These are phyloP conservation scores for Hypotaenidia okinawae DNA, from an alignment of 2,797 vertebrate species.

Conservation along the genomic window DNA sequence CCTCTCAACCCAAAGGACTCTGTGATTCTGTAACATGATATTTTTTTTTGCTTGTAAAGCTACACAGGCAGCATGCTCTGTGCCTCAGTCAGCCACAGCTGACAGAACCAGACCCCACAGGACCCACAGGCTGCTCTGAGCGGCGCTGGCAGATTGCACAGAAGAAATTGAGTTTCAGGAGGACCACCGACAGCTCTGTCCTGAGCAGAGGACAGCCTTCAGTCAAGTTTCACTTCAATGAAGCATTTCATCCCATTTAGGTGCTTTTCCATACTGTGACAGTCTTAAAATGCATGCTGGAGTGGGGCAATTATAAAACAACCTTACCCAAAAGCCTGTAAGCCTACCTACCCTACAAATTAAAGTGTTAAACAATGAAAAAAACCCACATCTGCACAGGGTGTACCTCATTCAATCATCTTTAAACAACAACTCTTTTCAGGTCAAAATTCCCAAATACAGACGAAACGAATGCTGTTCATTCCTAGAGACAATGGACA, in stretches of 20 bases:
- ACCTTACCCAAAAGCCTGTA: not conserved
- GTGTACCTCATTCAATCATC: not conserved
- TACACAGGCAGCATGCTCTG: fast-evolving
- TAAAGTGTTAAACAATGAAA: not conserved
- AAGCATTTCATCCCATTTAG: not conserved
- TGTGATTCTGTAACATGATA: no score
- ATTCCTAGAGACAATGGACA: not conserved
- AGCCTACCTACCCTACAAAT: not conserved
- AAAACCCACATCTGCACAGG: not conserved
- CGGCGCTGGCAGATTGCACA: not conserved
- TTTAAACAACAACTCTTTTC: not conserved
- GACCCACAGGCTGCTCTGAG: not conserved
- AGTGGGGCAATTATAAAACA: not conserved
- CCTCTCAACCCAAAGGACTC: no score
- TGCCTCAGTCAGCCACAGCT: not conserved
- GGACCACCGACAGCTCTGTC: not conserved
- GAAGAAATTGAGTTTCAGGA: not conserved
- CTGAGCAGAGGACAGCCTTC: fast-evolving
- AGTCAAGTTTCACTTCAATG: not conserved
- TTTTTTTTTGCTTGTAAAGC: no score
- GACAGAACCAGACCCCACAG: not conserved
- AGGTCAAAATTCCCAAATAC: not conserved
- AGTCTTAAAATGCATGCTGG: not conserved
- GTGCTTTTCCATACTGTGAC: not conserved
- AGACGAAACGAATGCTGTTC: not conserved